phyloP scores from a whole-genome alignment of 2,113 vertebrate genomes.

The Galbula dea region DNA sequence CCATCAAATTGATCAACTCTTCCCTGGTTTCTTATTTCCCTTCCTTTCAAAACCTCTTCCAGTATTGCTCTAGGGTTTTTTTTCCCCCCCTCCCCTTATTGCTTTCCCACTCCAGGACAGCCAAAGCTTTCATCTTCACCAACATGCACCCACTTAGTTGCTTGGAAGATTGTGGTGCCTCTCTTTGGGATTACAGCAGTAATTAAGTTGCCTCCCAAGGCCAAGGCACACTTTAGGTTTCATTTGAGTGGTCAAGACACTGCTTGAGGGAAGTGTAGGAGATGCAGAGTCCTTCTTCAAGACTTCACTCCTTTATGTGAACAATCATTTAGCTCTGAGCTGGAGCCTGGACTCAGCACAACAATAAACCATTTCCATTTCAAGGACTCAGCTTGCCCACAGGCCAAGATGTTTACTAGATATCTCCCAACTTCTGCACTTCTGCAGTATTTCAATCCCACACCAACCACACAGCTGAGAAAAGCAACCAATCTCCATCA shows the following conservation, averaged over 20 bases:
- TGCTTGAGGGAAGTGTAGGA: not conserved
- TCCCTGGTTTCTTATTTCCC: accelerated
- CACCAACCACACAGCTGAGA: not conserved
- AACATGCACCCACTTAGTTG: not conserved
- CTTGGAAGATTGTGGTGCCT: not conserved
- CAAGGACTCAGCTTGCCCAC: not conserved
- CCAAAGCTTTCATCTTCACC: conserved; percentile 19
- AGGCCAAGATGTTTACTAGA: not conserved
- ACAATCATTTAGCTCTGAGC: not conserved
- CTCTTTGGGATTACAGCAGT: not conserved
- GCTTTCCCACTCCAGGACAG: not conserved
- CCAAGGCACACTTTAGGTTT: not conserved
- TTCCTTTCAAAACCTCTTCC: not conserved
- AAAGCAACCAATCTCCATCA: not conserved
- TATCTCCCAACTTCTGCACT: not conserved
- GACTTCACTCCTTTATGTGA: not conserved
- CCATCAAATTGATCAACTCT: not conserved
- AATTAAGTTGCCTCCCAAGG: conserved; percentile 4
- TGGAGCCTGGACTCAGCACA: not conserved
- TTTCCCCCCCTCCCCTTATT: not conserved
- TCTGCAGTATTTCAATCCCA: not conserved
- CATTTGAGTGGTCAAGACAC: not conserved
- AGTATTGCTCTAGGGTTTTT: not conserved
- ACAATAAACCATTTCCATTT: not conserved
- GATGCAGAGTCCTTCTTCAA: not conserved